Evolutionary conservation across 2,888 invertebrate genomes (phyloP).

Genomic region (Celastrina argiolus): DNA sequence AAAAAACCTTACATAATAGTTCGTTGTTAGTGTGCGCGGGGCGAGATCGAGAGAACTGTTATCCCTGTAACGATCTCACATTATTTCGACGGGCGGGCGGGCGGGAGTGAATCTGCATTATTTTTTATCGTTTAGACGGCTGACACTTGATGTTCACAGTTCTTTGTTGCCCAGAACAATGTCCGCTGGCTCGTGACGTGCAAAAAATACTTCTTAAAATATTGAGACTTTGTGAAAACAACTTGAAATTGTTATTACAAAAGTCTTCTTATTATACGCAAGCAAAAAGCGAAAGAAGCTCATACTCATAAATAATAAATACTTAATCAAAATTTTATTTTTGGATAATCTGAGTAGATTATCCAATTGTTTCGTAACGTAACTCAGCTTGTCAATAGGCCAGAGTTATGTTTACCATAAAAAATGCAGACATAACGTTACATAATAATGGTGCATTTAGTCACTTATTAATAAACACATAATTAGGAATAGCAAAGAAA

Average conservation of each 20-base stretch:
- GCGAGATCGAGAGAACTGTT: constrained; percentile 20
- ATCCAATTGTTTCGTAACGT: too few relatives aligned
- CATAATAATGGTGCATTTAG: too few relatives aligned
- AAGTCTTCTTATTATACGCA: background rate
- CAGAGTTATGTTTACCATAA: too few relatives aligned
- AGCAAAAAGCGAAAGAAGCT: too few relatives aligned
- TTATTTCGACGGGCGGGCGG: constrained; percentile 51
- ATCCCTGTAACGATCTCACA: constrained; percentile 64
- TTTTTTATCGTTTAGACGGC: constrained; percentile 61
- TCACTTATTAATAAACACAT: too few relatives aligned
- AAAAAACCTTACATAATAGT: background rate
- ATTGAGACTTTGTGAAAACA: constrained; percentile 24
- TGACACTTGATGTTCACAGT: constrained; percentile 57
- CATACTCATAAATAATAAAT: too few relatives aligned
- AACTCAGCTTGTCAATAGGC: too few relatives aligned
- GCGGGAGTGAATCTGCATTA: constrained; percentile 53
- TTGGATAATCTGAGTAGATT: too few relatives aligned
- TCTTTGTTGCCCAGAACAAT: constrained; percentile 60
- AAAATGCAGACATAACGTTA: too few relatives aligned
- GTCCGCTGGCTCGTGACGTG: constrained; percentile 43
- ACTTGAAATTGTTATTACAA: background rate
- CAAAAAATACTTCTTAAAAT: constrained; percentile 29
- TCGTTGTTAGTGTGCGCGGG: background rate
- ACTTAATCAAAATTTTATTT: too few relatives aligned
- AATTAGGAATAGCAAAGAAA: too few relatives aligned